Base-by-base conservation (phyloP, 2,888 invertebrate genomes). In the Caradrina clavipalpis region DNA sequence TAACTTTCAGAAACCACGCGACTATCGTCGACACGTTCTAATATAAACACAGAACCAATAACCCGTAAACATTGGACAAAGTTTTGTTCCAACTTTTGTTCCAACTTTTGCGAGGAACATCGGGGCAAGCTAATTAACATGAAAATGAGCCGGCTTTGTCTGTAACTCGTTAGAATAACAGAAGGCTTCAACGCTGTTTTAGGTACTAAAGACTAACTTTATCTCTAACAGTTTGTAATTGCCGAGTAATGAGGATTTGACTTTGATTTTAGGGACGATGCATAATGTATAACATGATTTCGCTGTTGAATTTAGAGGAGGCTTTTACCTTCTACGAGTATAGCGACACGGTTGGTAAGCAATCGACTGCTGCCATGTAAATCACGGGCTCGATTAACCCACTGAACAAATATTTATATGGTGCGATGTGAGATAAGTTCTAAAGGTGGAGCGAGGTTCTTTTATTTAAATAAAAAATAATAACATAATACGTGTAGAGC, bases 81-180 rank as follows among this genome's bases (percentile, higher is more conserved):
- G 51, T 63, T 79, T 59, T 31, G 22, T 7, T 19, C 49, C 15
- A 80, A 76, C 71, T 65, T 68, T 55, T 13, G 39, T 17, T 49
- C 45, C 7, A 78, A 79, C 70, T 63, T 78, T 71, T 63, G 19
- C 67, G 57, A 70, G 61, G 10, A 65, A 57, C 72, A 72, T 61
- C 64, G 51, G 42, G 65, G 67, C 26, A 19, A 53, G 58, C 69
- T 77, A 73, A 81, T 79, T 81, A 77, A 72, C 81, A 70, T 79
- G 73, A 77, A 70, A 80, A 81, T 77, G 73, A 77, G 78, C 42
- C 22, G 50, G 58, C 64, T 80, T 77, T 67, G 73, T 77, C 69
- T 61, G 57, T 47, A 66, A 61, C 81, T 79, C 61, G 72, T 67
- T 79, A 49, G 54, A 67, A 77, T 65, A 77, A 73, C 73, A 80